phyloP scores from a whole-genome alignment of 2,113 vertebrate genomes.

The Andinoacara biseriatus region DNA sequence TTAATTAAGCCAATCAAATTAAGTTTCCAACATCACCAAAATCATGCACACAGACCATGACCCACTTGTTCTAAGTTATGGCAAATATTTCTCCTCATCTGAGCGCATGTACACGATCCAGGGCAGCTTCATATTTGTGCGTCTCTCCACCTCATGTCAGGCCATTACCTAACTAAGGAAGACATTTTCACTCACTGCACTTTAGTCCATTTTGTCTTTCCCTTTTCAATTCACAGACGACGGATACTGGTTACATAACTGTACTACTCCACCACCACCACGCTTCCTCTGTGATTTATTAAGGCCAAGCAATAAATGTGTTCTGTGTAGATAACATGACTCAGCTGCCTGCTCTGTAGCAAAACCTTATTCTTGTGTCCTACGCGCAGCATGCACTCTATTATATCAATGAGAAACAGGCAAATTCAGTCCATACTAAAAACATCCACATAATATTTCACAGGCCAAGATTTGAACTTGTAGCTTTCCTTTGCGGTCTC shows the following conservation, averaged over 20 bases:
- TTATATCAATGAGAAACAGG: neutral
- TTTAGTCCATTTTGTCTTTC: slow-evolving; percentile 56
- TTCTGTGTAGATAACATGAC: slow-evolving; percentile 65
- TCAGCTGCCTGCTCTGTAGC: slow-evolving; percentile 53
- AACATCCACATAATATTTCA: neutral
- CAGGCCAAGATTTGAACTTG: neutral
- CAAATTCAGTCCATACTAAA: neutral
- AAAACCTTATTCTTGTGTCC: slow-evolving; percentile 31
- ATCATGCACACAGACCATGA: neutral
- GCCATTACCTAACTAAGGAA: slow-evolving; percentile 30
- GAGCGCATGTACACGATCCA: neutral
- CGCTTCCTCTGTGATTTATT: slow-evolving; percentile 65
- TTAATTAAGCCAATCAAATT: neutral
- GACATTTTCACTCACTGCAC: slow-evolving; percentile 52
- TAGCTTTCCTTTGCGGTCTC: neutral
- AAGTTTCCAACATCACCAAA: neutral
- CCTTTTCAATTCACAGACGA: slow-evolving; percentile 51
- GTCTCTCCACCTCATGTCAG: slow-evolving; percentile 18
- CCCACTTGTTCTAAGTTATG: neutral
- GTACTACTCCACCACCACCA: slow-evolving; percentile 69
- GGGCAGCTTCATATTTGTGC: neutral
- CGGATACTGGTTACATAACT: slow-evolving; percentile 76
- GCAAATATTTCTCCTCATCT: neutral
- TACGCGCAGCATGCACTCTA: slow-evolving; percentile 12
- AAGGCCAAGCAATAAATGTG: slow-evolving; percentile 69